Evolutionary conservation across 1,140 invertebrate genomes (phyloP).

Genomic region (Monomorium pharaonis): DNA sequence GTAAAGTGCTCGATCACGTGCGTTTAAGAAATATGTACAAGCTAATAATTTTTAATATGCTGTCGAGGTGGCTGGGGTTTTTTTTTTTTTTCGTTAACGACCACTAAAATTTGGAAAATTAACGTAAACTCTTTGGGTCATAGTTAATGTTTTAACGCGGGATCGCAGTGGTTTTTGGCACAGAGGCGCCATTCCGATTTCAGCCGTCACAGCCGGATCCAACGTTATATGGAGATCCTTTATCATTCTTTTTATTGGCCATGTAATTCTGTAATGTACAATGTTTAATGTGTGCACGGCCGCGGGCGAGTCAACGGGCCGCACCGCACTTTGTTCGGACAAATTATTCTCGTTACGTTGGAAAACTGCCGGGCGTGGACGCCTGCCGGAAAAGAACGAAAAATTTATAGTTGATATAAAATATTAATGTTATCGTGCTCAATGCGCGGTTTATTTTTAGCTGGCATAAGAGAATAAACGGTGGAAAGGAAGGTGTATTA

Average conservation of each 20-base stretch:
- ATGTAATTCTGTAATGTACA: slow-evolving; percentile 42
- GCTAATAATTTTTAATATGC: slow-evolving; percentile 21
- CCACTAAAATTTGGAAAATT: slow-evolving; percentile 46
- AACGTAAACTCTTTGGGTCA: not conserved
- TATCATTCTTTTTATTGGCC: slow-evolving; percentile 44
- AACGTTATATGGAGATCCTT: slow-evolving; percentile 9
- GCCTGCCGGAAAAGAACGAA: not conserved
- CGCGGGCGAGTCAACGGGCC: not conserved
- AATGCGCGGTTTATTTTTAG: not conserved
- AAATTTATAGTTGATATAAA: slow-evolving; percentile 38
- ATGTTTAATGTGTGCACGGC: slow-evolving; percentile 19
- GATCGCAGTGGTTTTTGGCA: not conserved
- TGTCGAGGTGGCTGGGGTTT: not conserved
- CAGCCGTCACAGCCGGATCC: not conserved
- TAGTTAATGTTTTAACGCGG: slow-evolving; percentile 20
- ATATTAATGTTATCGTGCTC: slow-evolving; percentile 27
- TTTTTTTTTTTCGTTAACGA: not conserved
- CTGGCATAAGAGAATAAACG: not conserved
- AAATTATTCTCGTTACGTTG: slow-evolving; percentile 43
- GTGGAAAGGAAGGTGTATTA: not conserved
- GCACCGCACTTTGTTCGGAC: not conserved
- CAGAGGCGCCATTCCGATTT: slow-evolving; percentile 34
- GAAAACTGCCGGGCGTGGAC: slow-evolving; percentile 10
- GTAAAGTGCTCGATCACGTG: not conserved
- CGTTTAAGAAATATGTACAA: not conserved